Conservation (phyloP, 1,140 invertebrate genomes). For the Hyphantria cunea region DNA sequence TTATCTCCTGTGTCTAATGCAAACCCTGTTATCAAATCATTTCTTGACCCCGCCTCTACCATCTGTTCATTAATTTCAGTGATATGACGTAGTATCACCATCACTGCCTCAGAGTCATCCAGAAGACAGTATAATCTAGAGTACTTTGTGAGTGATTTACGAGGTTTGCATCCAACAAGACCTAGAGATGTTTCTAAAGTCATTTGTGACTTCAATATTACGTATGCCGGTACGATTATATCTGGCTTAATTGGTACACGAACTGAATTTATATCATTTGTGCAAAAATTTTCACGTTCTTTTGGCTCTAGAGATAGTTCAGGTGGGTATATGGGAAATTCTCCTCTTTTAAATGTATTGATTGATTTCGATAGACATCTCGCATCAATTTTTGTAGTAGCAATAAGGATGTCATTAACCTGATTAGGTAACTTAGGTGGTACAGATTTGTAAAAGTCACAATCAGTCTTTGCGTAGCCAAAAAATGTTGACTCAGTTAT, state of each 20-base stretch:
- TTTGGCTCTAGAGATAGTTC: slow-evolving; percentile 25
- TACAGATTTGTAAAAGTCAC: slow-evolving; percentile 36
- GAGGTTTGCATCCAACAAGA: slow-evolving; percentile 60
- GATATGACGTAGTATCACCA: slow-evolving; percentile 45
- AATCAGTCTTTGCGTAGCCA: slow-evolving; percentile 51
- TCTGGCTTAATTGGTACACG: slow-evolving; percentile 38
- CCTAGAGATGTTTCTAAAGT: slow-evolving; percentile 62
- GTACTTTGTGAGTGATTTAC: slow-evolving; percentile 38
- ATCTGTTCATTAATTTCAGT: slow-evolving; percentile 49
- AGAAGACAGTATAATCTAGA: slow-evolving; percentile 58
- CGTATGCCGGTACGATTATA: slow-evolving; percentile 44
- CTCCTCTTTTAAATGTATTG: slow-evolving; percentile 55
- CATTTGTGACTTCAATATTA: slow-evolving; percentile 65
- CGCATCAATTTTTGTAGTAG: slow-evolving; percentile 61
- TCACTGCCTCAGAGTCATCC: slow-evolving; percentile 35
- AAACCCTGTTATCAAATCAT: slow-evolving; percentile 62
- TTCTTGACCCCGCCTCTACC: slow-evolving; percentile 17
- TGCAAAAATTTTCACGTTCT: slow-evolving; percentile 48
- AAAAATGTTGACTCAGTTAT: slow-evolving; percentile 40
- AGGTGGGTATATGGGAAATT: slow-evolving; percentile 60
- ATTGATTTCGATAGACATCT: slow-evolving; percentile 47
- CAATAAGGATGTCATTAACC: slow-evolving; percentile 54
- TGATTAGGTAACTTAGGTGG: slow-evolving; percentile 32
- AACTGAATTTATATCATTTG: slow-evolving; percentile 62
- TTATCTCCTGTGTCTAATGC: slow-evolving; percentile 53